Base-by-base conservation (phyloP, 2,888 invertebrate genomes). In the Drosophila peninsularis region DNA sequence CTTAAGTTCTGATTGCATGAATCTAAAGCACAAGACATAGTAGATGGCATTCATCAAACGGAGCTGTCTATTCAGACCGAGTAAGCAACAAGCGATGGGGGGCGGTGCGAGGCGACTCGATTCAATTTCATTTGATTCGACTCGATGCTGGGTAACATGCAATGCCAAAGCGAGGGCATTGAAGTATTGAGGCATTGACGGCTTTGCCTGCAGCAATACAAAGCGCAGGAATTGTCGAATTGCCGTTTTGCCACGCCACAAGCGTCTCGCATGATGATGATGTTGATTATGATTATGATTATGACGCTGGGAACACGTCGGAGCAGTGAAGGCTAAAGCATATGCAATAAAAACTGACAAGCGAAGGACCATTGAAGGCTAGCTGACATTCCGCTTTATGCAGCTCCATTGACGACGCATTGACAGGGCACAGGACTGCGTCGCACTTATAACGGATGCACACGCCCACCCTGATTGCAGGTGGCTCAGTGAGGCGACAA, bases 261-360 rank as follows among this genome's bases (percentile, higher is more conserved):
- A 30, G n/a, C 27, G 37, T 37, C 34, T 45, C 45, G 11, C 61
- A 24, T 58, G 60, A 45, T 63, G 64, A 75, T 61, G 61, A 60
- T 65, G 54, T 68, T 57, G 62, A 60, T 66, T 30, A 36, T n/a
- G 50, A 62, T 53, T 55, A 53, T 65, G 62, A 62, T 53, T 55
- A 53, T 67, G 62, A 68, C 52, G 69, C 52, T 62, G 34, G 42
- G 58, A 24, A 62, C 62, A 62, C 57, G 44, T 63, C 44, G 58
- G 36, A 50, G n/a, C 30, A 32, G 47, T 10, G 7, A 45, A n/a
- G 55, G 45, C 19, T 49, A 50, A 50, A 45, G 63, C 63, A 76
- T 65, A 76, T 63, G 64, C 66, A 81, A 72, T 84, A 52, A 65
- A 84, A 84, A 80, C 58, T 77, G 88, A 88, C 77, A 82, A 57